These are phyloP conservation scores for Oegoconia quadripuncta DNA, from an alignment of 2,888 invertebrate species.

Conservation along the genomic window DNA sequence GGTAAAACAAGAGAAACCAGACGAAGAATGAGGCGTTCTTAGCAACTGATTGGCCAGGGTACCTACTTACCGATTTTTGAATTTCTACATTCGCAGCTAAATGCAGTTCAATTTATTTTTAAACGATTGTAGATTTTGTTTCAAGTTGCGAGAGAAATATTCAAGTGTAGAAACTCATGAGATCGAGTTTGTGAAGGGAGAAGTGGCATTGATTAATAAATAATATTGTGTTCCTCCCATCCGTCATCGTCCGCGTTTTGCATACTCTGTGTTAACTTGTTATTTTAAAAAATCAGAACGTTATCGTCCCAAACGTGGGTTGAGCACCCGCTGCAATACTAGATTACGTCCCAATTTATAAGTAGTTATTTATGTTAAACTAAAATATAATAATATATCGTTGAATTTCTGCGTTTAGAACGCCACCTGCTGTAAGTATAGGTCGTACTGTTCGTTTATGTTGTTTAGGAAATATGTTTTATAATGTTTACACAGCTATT, in stretches of 20 bases:
- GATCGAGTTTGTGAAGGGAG: too few species aligned
- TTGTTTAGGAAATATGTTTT: conserved; percentile 64
- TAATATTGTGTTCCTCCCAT: too few species aligned
- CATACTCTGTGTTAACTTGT: conserved; percentile 4
- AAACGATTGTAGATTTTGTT: too few species aligned
- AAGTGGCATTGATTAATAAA: too few species aligned
- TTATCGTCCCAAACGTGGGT: conserved; percentile 66
- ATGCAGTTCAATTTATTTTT: too few species aligned
- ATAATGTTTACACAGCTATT: conserved; percentile 73
- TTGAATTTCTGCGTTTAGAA: conserved; percentile 73
- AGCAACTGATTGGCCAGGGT: too few species aligned
- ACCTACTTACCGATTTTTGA: too few species aligned
- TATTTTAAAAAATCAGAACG: conserved; percentile 23
- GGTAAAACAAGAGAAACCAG: conserved; percentile 66
- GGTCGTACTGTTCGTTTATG: conserved; percentile 50
- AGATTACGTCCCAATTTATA: conserved; percentile 71
- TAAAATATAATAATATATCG: conserved; percentile 42
- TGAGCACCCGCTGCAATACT: conserved; percentile 68
- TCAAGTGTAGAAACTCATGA: too few species aligned
- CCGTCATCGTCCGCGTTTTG: neutral
- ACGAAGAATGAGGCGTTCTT: conserved; percentile 58
- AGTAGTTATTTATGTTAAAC: conserved; percentile 51
- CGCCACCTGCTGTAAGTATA: conserved; percentile 57
- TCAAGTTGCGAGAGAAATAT: too few species aligned
- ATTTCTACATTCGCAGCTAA: too few species aligned